Base-by-base conservation (phyloP, 2,888 invertebrate genomes). In the Biston betularia region DNA sequence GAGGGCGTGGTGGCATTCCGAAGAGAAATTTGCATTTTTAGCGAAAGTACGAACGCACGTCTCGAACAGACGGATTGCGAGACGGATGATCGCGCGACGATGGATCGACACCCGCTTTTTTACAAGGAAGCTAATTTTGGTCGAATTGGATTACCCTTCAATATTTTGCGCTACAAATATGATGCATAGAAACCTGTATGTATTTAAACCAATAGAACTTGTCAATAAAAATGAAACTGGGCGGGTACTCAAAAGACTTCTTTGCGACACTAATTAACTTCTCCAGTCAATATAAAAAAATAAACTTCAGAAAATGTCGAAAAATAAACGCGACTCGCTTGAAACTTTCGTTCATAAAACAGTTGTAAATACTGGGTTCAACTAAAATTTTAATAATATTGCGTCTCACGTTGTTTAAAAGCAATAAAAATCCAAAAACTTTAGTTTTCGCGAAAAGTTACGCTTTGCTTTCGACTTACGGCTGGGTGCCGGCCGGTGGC, bases 401-500 rank as follows among this genome's bases (percentile, higher is more conserved):
- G 86, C 87, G 82, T 86, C 87, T 89, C 91, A 89, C 90, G 92
- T 91, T 89, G 88, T 88, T 87, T 85, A 86, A 87, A 92, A 92
- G 92, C 89, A 91, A 92, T 92, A 92, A 92, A 92, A 92, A 92
- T 90, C 87, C 84, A 80, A 85, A 86, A 91, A 92, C 87, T 79
- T 91, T 87, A 89, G 88, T 89, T 91, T 85, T 85, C 89, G 85
- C 84, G 82, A 83, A 86, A 91, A 92, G 89, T 92, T 92, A 77
- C 77, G 86, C 90, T 87, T 88, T 86, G 88, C 87, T 89, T 86
- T 86, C 82, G 83, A 84, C 86, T 86, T 85, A 86, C 78, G 84
- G 81, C 80, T 14, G 58, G 50, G 77, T 79, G 78, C 58, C 53
- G 59, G 63, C 53, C 48, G 54, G 49, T 42, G 84, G 89, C 83